These are phyloP conservation scores for Imbricaverruca yamaguchii DNA, from an alignment of 2,888 invertebrate species.

Conservation along the genomic window DNA sequence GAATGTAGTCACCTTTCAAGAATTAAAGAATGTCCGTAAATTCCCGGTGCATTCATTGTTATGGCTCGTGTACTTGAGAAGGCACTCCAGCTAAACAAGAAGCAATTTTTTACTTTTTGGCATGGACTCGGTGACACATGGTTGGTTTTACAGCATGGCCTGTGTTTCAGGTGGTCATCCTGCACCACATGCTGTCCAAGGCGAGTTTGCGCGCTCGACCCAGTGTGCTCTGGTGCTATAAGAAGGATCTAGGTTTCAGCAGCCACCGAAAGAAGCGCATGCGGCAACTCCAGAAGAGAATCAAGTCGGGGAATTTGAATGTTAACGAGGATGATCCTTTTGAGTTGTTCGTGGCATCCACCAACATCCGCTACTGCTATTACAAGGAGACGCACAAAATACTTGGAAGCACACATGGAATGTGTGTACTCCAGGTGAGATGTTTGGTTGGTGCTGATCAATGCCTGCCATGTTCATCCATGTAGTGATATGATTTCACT, in stretches of 20 bases:
- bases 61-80: too few relatives aligned
- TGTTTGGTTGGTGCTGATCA: too few relatives aligned
- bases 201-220: slow-evolving; percentile 87
- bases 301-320: slow-evolving; percentile 69
- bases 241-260: slow-evolving; percentile 84
- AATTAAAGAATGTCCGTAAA: too few relatives aligned
- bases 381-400: slow-evolving; percentile 97
- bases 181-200: slow-evolving; percentile 96
- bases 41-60: too few relatives aligned
- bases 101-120: too few relatives aligned
- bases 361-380: slow-evolving; percentile 93
- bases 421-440: slow-evolving; percentile 80
- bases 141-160: too few relatives aligned
- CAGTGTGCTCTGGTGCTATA: slow-evolving; percentile 96
- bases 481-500: too few relatives aligned
- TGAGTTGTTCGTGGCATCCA: slow-evolving; percentile 90
- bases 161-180: slow-evolving; percentile 50
- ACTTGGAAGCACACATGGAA: slow-evolving; percentile 92
- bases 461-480: too few relatives aligned
- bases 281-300: slow-evolving; percentile 70
- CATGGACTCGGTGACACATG: too few relatives aligned
- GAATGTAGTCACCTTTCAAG: too few relatives aligned
- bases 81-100: too few relatives aligned
- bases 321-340: slow-evolving; percentile 93
- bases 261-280: slow-evolving; percentile 74